Base-by-base conservation (phyloP, 2,888 invertebrate species). In the Eilema sororculum region DNA sequence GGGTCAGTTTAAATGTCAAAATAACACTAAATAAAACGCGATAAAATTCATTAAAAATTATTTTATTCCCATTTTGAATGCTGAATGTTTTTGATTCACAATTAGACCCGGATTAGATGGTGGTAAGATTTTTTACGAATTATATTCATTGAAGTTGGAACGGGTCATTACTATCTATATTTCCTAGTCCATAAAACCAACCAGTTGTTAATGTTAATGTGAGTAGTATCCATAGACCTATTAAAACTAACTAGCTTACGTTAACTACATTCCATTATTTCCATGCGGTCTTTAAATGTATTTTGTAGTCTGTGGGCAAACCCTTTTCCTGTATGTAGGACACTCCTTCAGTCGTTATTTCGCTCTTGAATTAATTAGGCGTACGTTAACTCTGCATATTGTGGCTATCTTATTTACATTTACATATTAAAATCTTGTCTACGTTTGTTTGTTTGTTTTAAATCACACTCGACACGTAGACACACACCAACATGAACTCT, bases 321-420 rank as follows among this genome's bases (percentile, higher is more conserved):
- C 61, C 61, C 64, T 52, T 64, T 64, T 13, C 52, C 28, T 52
- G 58, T 58, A 16, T 37, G n/a, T n/a, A 16, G 41, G 41, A 24
- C 33, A 20, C 33, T 61, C 16, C 61, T 57, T 24, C 24, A 33
- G 33, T 33, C 33, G 46, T 65, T 57, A 65, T 57, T 56, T 22
- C 10, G n/a, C 56, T 65, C 33, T 24, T 30, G 30, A 16, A 65
- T 66, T 66, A 58, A 66, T 66, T 65, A 65, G 22, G 58, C 37
- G 25, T 58, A 30, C 65, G n/a, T 65, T 65, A 37, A 57, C n/a
- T 16, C 24, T 57, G 37, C 0, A 37, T 41, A 0, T 16, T 16
- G 16, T 41, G 41, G 13, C 41, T 41, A 41, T 16, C 4, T 16
- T 41, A 41, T 16, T 41, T 41, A 41, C 13, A 41, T 41, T 16